Conservation (phyloP, 2,113 vertebrate genomes). For the Anhinga rufa region DNA sequence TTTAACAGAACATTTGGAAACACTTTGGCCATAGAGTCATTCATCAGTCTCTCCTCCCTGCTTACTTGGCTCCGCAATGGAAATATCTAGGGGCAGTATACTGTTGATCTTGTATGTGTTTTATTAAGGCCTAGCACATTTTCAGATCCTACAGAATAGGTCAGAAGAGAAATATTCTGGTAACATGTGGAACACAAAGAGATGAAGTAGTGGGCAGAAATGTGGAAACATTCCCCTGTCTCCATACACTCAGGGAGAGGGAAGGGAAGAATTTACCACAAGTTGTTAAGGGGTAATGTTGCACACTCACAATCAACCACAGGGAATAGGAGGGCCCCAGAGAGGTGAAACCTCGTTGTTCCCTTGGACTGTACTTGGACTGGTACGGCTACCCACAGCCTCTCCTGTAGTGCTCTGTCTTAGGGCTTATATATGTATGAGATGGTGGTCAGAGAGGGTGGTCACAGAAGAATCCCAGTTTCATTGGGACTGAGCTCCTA, state of each 20-base stretch:
- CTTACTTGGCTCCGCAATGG: neutral
- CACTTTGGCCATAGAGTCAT: neutral
- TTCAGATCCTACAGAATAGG: neutral
- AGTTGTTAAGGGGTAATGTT: neutral
- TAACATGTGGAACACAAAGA: neutral
- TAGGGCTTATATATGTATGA: neutral
- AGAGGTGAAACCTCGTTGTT: neutral
- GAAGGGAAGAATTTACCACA: neutral
- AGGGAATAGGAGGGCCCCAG: neutral
- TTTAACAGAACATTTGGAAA: constrained; percentile 39
- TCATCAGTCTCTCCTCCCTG: neutral
- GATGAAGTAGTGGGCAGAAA: neutral
- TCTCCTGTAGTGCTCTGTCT: neutral
- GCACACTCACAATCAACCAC: neutral
- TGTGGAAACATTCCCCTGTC: neutral
- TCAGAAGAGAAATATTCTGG: neutral
- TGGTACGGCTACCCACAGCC: neutral
- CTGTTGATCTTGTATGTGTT: neutral
- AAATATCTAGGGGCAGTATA: neutral
- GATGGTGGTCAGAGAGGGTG: neutral
- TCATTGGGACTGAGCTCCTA: neutral
- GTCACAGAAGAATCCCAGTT: neutral
- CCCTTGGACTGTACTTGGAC: neutral
- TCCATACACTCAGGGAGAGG: neutral
- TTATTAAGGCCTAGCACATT: neutral